Evolutionary conservation across 2,797 vertebrate genomes (phyloP), one percentile per base, ranked within the genome.

Genomic region (Melopsittacus undulatus): DNA sequence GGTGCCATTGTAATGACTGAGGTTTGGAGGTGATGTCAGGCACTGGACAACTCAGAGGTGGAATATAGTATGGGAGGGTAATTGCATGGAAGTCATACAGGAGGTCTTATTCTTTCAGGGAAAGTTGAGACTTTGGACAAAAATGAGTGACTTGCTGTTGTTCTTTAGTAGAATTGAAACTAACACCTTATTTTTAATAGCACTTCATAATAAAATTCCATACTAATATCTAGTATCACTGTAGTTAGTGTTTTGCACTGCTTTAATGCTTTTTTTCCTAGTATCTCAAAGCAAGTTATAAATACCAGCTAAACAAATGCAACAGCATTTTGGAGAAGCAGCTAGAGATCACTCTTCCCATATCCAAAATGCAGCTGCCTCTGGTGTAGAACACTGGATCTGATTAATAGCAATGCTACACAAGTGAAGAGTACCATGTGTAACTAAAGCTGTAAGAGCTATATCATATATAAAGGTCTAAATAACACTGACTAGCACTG

Each of bases 21-120:
- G 29, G 80, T 27, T 75, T 83, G 72, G 87, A 92, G 87, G 85
- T 77, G 94, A 92, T 92, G 87, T 57, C 84, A 94, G 94, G 94
- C 82, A 83, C 77, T 0, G 20, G 91, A 62, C 77, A 74, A 15
- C 64, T 82, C 52, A 32, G 68, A 42, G 48, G 19, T 77, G 20
- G 16, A 84, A 46, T 19, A 24, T 4, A 13, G 51, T 3, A 15
- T 16, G 26, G 13, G 21, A 20, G 66, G 27, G 16, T 9, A 45
- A 61, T 68, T 68, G 38, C 51, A 27, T 6, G 15, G 32, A 57
- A 48, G 46, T 83, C 2, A 2, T 5, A 2, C 15, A 40, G 42
- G 40, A 81, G 43, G 23, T 42, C 72, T 85, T 45, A 36, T 20
- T 67, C 61, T 74, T 24, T 52, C 34, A 61, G 23, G 17, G 51